These are phyloP conservation scores for Haliclona indistincta DNA, from an alignment of 37 sponge, comb jelly and placozoan species.

Conservation along the genomic window DNA sequence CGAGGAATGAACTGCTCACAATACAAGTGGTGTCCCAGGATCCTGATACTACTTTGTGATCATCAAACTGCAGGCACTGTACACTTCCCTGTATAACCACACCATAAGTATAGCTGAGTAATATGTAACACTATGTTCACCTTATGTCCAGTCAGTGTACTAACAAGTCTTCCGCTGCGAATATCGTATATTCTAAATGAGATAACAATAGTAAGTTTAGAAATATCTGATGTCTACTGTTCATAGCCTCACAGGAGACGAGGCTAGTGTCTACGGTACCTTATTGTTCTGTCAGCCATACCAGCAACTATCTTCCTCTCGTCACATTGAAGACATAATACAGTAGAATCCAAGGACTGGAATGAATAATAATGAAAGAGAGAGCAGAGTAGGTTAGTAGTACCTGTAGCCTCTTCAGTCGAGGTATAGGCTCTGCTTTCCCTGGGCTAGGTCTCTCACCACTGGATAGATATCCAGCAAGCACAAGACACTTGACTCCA, in stretches of 20 bases:
- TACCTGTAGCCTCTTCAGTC: slow-evolving; percentile 51
- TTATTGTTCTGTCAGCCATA: slow-evolving; percentile 43
- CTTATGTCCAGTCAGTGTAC: slow-evolving; percentile 62
- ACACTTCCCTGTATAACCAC: slow-evolving; percentile 68
- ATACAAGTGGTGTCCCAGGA: slow-evolving; percentile 85
- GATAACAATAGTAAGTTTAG: background rate
- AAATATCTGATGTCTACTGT: background rate
- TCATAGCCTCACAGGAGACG: background rate
- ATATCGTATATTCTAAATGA: slow-evolving; percentile 59
- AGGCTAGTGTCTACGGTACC: no score
- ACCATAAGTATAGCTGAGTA: background rate
- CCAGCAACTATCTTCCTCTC: slow-evolving; percentile 72
- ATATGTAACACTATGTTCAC: slow-evolving; percentile 4
- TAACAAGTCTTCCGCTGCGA: slow-evolving; percentile 55
- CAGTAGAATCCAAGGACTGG: slow-evolving; percentile 27
- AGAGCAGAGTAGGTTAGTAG: no score
- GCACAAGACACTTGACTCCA: slow-evolving; percentile 52
- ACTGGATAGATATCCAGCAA: slow-evolving; percentile 49
- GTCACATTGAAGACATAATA: slow-evolving; percentile 74
- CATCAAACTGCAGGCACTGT: slow-evolving; percentile 81
- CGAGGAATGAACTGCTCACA: slow-evolving; percentile 34
- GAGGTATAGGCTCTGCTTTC: slow-evolving; percentile 26
- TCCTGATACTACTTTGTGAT: slow-evolving; percentile 69
- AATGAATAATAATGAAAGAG: background rate
- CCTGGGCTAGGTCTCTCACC: slow-evolving; percentile 43